A percentile compares a stretch with the other conserved stretches of the same genome.
Conservation (phyloP, 2,888 invertebrate species). For the Carterocephalus palaemon region DNA sequence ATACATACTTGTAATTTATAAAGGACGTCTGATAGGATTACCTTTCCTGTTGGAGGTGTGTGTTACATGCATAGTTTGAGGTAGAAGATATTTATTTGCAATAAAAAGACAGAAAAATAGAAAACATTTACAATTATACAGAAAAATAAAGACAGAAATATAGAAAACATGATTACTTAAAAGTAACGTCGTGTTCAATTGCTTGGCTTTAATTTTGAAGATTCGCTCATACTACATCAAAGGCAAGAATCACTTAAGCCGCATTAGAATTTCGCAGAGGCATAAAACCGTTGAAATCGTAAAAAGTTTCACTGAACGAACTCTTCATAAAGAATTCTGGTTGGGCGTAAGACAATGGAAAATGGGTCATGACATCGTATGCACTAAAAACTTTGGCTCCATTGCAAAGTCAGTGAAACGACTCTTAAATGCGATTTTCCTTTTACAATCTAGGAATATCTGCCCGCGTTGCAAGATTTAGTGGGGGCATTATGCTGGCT, state of each 20-base stretch:
- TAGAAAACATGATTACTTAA: too few relatives aligned
- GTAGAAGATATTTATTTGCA: too few relatives aligned
- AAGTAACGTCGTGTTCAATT: too few relatives aligned
- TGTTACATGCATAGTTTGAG: too few relatives aligned
- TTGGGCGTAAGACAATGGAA: slow-evolving; percentile 23
- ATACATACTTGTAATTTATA: too few relatives aligned
- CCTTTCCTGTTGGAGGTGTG: too few relatives aligned
- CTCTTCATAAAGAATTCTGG: slow-evolving; percentile 23
- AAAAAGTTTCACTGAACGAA: slow-evolving; percentile 17
- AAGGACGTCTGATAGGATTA: too few relatives aligned
- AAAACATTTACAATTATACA: too few relatives aligned
- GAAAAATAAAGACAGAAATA: too few relatives aligned
- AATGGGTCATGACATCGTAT: slow-evolving; percentile 22
- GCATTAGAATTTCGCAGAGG: slow-evolving; percentile 12
- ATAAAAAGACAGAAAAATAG: too few relatives aligned
- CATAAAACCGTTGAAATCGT: slow-evolving; percentile 23
- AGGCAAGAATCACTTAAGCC: slow-evolving; percentile 8
- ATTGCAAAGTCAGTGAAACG: slow-evolving; percentile 23
- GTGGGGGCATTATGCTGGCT: slow-evolving; percentile 16
- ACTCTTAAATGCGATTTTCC: slow-evolving; percentile 24
- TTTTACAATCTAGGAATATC: slow-evolving; percentile 24
- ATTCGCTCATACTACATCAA: not conserved
- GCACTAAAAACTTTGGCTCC: slow-evolving; percentile 24
- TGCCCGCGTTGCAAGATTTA: slow-evolving; percentile 17
- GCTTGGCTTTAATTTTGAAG: too few relatives aligned